Evolutionary conservation across 2,888 invertebrate species (phyloP).

Genomic region (Heliconius ethilla): DNA sequence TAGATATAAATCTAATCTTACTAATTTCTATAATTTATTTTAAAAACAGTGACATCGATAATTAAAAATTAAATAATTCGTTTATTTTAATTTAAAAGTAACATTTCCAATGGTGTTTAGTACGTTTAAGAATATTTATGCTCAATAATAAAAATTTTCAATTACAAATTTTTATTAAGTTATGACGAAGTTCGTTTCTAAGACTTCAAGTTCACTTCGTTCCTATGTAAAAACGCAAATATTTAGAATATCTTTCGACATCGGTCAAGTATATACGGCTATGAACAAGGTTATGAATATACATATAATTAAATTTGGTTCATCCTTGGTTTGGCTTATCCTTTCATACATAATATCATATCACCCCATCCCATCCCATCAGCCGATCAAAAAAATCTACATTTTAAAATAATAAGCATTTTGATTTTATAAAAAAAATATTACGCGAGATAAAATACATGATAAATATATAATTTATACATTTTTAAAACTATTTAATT

Average conservation of each 20-base stretch:
- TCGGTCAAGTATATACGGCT: neutral
- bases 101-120: neutral
- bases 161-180: neutral
- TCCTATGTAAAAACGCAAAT: neutral
- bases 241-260: neutral
- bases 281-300: neutral
- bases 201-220: too few species aligned
- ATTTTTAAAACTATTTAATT: too few species aligned
- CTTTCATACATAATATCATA: neutral
- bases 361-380: too few species aligned
- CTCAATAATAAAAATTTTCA: neutral
- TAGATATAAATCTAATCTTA: too few species aligned
- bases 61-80: neutral
- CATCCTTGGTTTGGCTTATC: neutral
- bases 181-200: neutral
- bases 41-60: neutral
- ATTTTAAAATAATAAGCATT: too few species aligned
- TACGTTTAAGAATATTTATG: neutral
- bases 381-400: too few species aligned
- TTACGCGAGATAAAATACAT: neutral
- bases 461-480: neutral
- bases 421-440: too few species aligned
- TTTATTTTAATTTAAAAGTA: neutral
- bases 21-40: too few species aligned
- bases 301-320: neutral